Base-by-base conservation (phyloP, 2,888 invertebrate genomes). In the Drosophila algonquin region DNA sequence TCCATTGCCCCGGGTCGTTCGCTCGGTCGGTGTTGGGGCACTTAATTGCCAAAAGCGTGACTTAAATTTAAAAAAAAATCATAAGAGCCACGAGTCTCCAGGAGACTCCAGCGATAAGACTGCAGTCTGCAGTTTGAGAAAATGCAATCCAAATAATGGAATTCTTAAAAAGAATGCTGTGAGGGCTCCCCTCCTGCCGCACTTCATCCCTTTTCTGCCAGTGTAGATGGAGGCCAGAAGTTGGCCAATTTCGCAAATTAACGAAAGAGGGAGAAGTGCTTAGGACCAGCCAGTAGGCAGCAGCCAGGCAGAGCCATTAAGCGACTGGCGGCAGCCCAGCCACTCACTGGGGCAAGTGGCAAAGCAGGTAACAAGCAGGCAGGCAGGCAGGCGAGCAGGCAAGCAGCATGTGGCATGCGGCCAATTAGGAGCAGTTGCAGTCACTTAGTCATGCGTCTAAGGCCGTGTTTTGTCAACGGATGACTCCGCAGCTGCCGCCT, bases 21-120 rank as follows among this genome's bases (percentile, higher is more conserved):
- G 45, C 44, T 46, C 51, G 63, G 24, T 54, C 68, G 73, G 81
- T 71, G 74, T 73, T 64, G 81, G 78, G 77, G 71, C 79, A 87
- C 89, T 85, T 89, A 89, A 89, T 88, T 89, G 85, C 87, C 79
- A 75, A 81, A 87, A 87, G 89, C 90, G 90, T 90, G 89, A 90
- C 88, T 88, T 86, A 84, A 76, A 88, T 86, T 84, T 81, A 10
- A 69, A 87, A 81, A 87, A 87, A 83, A 87, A 87, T 84, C 79
- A 87, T 81, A 85, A 85, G 85, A 85, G 87, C 83, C 87, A 81
- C 83, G 71, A 79, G 77, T 75, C 69, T 57, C 45, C 30, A 24
- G 24, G 4, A 24, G 24, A 24, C 24, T n/a, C 24, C 44, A 50
- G 46, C 63, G 72, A 54, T 56, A 71, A 63, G 35, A 53, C 21